Evolutionary conservation across 2,113 vertebrate genomes (phyloP), one percentile per base, ranked within the genome.

Genomic region (Siniperca chuatsi): DNA sequence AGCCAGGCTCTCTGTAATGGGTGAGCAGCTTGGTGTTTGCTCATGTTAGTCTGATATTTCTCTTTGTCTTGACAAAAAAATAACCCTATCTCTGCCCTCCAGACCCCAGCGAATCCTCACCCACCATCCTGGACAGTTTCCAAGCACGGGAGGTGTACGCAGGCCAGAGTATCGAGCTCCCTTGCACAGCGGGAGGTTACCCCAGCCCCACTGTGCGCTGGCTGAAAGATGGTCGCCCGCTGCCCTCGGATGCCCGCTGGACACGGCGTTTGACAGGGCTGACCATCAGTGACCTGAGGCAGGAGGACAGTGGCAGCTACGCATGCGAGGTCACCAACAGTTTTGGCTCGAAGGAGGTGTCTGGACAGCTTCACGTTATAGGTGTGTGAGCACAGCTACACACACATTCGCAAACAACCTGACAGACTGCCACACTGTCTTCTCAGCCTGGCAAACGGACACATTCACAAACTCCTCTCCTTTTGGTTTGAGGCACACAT

Each of bases 311-410:
- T 0, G 98, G 98, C 78, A 97, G 96, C 90, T 99, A 99, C 87
- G 97, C 98, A 73, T 99, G 98, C 61, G 98, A 99, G 93, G 97
- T 99, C 93, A 99, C 98, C 94, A 99, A 99, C 96, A 99, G 97
- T 91, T 99, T 99, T 2, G 98, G 98, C 85, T 99, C 98, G 1
- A 97, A 98, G 85, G 98, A 99, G 91, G 98, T 97, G 94, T 98
- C 97, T 0, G 98, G 98, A 78, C 96, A 95, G 93, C 97, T 99
- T 91, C 97, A 96, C 0, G 96, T 99, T 85, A 97, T 99, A 33
- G 98, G 98, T 99, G 92, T 80, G 90, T 80, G 76, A 79, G 50
- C 76, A 29, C 79, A 18, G 21, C 55, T 4, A 52, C 72, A 85
- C 71, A 55, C 75, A 77, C 61, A 60, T 50, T 50, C 46, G 1